Percentiles rank a stretch among this genome's conserved stretches.
Conservation (phyloP, 1,140 invertebrate species). For the Brachionus manjavacas region DNA sequence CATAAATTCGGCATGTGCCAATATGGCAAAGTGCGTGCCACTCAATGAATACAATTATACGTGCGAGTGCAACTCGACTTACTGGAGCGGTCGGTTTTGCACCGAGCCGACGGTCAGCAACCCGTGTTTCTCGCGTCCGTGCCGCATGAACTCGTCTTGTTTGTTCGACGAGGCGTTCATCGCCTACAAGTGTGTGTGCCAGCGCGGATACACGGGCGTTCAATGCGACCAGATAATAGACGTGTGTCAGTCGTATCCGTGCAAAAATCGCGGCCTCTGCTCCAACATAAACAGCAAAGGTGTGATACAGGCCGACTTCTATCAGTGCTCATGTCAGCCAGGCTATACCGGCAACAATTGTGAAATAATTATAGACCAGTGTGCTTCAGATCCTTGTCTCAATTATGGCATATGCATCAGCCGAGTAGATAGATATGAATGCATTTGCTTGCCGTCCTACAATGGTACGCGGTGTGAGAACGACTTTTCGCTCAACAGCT, state of each 20-base stretch:
- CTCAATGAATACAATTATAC: constrained; percentile 66
- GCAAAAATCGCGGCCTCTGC: constrained; percentile 68
- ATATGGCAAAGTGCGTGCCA: background rate
- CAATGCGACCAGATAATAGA: constrained; percentile 75
- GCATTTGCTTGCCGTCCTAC: constrained; percentile 44
- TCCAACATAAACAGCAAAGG: constrained; percentile 66
- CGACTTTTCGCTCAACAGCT: constrained; percentile 42
- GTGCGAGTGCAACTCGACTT: constrained; percentile 67
- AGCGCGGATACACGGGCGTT: constrained; percentile 46
- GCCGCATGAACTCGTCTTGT: constrained; percentile 45
- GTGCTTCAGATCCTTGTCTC: constrained; percentile 77
- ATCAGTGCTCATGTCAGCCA: constrained; percentile 76
- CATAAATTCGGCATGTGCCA: background rate
- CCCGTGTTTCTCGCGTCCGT: constrained; percentile 46
- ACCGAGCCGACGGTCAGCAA: constrained; percentile 47
- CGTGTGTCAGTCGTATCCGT: constrained; percentile 77
- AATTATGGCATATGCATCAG: constrained; percentile 78
- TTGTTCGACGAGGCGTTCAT: constrained; percentile 25
- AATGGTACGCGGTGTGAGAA: constrained; percentile 38
- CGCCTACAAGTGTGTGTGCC: constrained; percentile 23
- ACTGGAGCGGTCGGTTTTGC: constrained; percentile 36
- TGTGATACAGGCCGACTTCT: background rate
- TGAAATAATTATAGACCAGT: constrained; percentile 72
- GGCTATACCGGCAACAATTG: constrained; percentile 87
- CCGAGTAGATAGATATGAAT: constrained; percentile 36